These are phyloP conservation scores for Osedax fenrisi DNA, from an alignment of 2,888 invertebrate species.

Conservation along the genomic window DNA sequence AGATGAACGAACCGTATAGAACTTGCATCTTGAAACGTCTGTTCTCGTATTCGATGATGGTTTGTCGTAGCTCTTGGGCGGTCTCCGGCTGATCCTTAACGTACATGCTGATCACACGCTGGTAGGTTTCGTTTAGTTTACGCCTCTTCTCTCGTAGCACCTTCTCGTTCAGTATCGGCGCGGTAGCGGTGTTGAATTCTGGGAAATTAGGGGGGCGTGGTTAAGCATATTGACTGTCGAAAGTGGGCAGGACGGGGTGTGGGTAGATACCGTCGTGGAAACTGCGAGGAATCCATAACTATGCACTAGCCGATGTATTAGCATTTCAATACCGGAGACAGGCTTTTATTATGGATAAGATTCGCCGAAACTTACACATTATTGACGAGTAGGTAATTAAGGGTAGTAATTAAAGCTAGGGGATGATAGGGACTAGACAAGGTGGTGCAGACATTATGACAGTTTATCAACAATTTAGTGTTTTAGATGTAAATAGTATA, in stretches of 20 bases:
- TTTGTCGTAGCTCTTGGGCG: constrained; percentile 69
- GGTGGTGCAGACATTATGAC: no score
- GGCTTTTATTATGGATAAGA: no score
- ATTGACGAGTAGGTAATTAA: background rate
- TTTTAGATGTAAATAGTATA: no score
- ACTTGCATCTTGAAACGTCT: constrained; percentile 72
- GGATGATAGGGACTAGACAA: no score
- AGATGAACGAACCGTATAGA: constrained; percentile 65
- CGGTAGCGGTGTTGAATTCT: constrained; percentile 87
- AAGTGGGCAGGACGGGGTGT: background rate
- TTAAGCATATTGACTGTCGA: background rate
- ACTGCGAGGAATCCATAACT: background rate
- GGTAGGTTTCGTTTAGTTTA: constrained; percentile 84
- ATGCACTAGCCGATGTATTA: background rate
- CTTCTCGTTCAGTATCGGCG: constrained; percentile 87
- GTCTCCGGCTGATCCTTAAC: constrained; percentile 90
- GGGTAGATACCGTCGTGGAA: background rate
- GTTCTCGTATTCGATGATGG: constrained; percentile 83
- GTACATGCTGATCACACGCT: constrained; percentile 55
- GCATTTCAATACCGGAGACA: no score
- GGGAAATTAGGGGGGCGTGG: constrained; percentile 40
- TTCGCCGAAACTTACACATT: background rate
- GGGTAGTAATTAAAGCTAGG: no score
- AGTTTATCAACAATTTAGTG: no score
- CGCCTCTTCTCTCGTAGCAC: constrained; percentile 88